Evolutionary conservation across 2,113 vertebrate species (phyloP).

Genomic region (Hyperopisus bebe): DNA sequence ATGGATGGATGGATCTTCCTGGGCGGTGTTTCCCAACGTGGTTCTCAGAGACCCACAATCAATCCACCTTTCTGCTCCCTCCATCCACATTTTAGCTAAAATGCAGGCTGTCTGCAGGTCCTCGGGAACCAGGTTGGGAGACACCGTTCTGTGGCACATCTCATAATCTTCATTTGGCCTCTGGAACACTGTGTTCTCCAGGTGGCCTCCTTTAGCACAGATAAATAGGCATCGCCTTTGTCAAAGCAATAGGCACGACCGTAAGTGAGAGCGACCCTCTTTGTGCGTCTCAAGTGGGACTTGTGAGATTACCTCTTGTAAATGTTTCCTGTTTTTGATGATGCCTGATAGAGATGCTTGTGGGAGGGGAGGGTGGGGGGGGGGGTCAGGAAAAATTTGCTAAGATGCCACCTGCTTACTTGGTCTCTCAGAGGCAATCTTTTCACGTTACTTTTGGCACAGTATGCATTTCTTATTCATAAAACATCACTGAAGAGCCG

Average conservation of each 20-base stretch:
- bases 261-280: neutral
- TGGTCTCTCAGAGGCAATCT: neutral
- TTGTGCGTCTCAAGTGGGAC: neutral
- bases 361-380: neutral
- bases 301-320: constrained; percentile 14
- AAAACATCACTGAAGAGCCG: neutral
- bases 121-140: neutral
- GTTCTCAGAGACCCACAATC: neutral
- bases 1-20: neutral
- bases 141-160: neutral
- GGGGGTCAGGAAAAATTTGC: neutral
- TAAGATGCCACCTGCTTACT: constrained; percentile 4
- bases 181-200: neutral
- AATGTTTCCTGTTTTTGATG: constrained; percentile 7
- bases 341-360: neutral
- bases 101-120: neutral
- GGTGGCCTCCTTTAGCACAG: neutral
- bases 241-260: neutral
- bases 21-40: neutral
- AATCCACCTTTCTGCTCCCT: neutral
- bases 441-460: neutral
- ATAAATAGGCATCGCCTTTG: neutral
- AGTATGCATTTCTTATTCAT: neutral
- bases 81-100: neutral
- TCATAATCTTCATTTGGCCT: neutral